phyloP scores from a whole-genome alignment of 64 coral and sea anemone species.

The Montipora capricornis region DNA sequence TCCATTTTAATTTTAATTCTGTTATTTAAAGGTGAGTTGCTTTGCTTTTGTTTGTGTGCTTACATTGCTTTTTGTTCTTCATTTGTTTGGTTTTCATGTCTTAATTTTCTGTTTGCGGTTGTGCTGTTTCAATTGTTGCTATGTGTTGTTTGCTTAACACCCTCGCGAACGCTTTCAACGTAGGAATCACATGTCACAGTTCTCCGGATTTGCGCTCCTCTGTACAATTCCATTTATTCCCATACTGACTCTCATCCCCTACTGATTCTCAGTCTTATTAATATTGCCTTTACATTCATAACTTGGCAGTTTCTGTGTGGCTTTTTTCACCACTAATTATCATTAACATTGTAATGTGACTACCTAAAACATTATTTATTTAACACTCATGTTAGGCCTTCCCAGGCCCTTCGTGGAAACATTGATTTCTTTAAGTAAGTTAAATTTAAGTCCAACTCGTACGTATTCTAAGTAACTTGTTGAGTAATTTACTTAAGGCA shows the following conservation, averaged over 20 bases:
- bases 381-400: too few relatives aligned
- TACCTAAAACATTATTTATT: background rate
- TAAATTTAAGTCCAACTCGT: too few relatives aligned
- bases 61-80: background rate
- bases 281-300: background rate
- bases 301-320: background rate
- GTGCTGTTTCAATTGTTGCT: background rate
- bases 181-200: background rate
- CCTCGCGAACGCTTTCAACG: background rate
- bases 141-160: background rate
- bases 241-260: too few relatives aligned
- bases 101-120: background rate
- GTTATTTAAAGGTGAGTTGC: constrained; percentile 23
- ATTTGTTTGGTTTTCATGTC: background rate
- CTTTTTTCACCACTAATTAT: background rate
- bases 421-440: too few relatives aligned
- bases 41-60: constrained; percentile 24
- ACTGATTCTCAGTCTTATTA: background rate
- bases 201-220: too few relatives aligned
- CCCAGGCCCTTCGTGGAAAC: too few relatives aligned
- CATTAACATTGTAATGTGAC: background rate
- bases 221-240: too few relatives aligned
- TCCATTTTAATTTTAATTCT: background rate
- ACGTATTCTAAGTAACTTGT: too few relatives aligned
- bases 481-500: too few relatives aligned